Evolutionary conservation across 2,888 invertebrate genomes (phyloP), one percentile per base, ranked within the genome.

Genomic region (Sphinx pinastri): DNA sequence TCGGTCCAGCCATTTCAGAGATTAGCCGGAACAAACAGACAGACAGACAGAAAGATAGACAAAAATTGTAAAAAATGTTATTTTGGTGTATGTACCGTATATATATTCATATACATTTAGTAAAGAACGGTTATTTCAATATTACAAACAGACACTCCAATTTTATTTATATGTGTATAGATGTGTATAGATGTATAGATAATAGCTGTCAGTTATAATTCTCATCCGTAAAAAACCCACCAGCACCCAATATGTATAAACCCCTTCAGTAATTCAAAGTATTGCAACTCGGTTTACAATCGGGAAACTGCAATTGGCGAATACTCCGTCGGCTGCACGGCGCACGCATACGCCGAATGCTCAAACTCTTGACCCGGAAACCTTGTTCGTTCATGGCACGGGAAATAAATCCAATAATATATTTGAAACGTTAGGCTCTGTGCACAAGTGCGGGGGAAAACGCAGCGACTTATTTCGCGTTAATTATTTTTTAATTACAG

Each of bases 341-440:
- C 25, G 25, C 25, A 69, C 69, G 69, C 63, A 59, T 45, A 55
- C 66, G 16, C 12, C 70, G 51, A 67, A 66, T 67, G 47, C 59
- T 58, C 68, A 45, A n/a, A 71, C 68, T 68, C 71, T 71, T 68
- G 71, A 68, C 68, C 68, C 71, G 63, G 63, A 68, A 71, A 71
- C 63, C 71, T 68, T 71, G 55, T 63, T 71, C 31, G 54, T 55
- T 60, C 45, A 60, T 69, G 11, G 45, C 45, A 52, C 67, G 51
- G 47, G 67, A 68, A 68, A 69, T 66, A 55, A 49, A 69, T 69
- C 58, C 69, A 69, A 60, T 59, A 69, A 52, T 59, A 60, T 59
- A 60, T 52, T 59, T 60, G 52, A 60, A 69, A 49, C 60, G 51
- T 67, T 67, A 67, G 52, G 63, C 63, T 49, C 19, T 19, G 49